These are phyloP conservation scores for Lasius platythorax DNA, from an alignment of 2,888 invertebrate species.

Conservation along the genomic window DNA sequence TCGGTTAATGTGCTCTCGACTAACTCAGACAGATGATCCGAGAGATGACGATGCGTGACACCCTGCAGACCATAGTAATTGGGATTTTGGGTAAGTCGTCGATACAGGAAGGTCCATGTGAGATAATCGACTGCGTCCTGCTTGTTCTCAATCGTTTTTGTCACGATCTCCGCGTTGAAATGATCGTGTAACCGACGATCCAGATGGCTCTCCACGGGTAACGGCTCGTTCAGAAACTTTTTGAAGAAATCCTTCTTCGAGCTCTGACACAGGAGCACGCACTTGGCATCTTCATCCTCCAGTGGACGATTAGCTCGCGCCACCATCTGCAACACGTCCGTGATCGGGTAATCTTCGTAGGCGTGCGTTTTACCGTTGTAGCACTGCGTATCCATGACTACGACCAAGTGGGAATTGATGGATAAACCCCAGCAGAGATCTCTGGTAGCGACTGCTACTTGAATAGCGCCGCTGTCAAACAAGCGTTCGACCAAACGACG, in stretches of 20 bases:
- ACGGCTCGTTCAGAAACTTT: constrained; percentile 98
- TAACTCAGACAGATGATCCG: constrained; percentile 98
- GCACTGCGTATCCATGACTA: constrained; percentile 98
- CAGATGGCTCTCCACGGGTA: constrained; percentile 99
- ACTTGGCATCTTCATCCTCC: constrained; percentile 97
- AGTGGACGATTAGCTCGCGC: constrained; percentile 97
- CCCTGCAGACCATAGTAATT: constrained; percentile 99
- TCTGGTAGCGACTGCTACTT: constrained; percentile 96
- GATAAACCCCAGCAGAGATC: constrained; percentile 97
- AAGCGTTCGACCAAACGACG: constrained; percentile 96
- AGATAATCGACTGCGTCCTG: constrained; percentile 99
- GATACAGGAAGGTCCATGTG: constrained; percentile 99
- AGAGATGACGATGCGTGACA: constrained; percentile 98
- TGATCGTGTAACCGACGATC: constrained; percentile 99
- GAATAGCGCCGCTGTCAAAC: constrained; percentile 96
- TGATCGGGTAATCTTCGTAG: constrained; percentile 99
- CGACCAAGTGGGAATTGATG: constrained; percentile 96
- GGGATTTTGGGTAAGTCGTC: constrained; percentile 99
- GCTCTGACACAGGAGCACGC: constrained; percentile 98
- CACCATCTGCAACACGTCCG: constrained; percentile 99
- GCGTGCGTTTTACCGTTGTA: constrained; percentile 90
- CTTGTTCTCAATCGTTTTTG: constrained; percentile 99
- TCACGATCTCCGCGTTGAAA: constrained; percentile 99
- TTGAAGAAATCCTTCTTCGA: constrained; percentile 99
- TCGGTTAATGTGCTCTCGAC: constrained; percentile 98